Percentiles rank a stretch among this genome's conserved stretches.
These are phyloP conservation scores for Cnemophilus loriae DNA, from an alignment of 2,113 vertebrate genomes.

Conservation along the genomic window DNA sequence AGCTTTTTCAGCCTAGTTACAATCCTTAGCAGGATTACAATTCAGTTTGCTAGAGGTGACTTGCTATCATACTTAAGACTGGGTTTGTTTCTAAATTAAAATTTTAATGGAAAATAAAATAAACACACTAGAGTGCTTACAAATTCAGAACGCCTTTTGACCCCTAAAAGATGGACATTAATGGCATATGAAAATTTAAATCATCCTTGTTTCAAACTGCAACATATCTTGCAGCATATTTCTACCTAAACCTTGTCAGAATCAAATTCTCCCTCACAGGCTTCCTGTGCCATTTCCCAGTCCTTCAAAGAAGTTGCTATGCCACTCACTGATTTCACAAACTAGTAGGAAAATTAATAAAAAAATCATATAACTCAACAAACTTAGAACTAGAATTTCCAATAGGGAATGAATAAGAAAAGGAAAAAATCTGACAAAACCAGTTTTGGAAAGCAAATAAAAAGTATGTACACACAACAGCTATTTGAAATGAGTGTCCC, in stretches of 20 bases:
- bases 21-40: constrained; percentile 50
- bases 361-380: background rate
- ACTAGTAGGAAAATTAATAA: background rate
- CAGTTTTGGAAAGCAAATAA: background rate
- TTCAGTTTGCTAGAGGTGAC: constrained; percentile 36
- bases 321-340: background rate
- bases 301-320: background rate
- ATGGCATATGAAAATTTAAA: constrained; percentile 30
- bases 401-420: background rate
- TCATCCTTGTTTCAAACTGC: background rate
- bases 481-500: background rate
- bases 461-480: background rate
- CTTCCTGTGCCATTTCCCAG: background rate
- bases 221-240: background rate
- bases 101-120: constrained; percentile 33
- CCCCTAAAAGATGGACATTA: constrained; percentile 25
- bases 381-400: background rate
- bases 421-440: background rate
- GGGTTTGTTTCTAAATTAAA: constrained; percentile 56
- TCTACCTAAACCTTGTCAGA: background rate
- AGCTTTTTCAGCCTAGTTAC: constrained; percentile 18
- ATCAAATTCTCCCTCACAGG: background rate
- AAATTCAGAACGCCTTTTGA: constrained; percentile 50
- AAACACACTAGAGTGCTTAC: constrained; percentile 6
- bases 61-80: constrained; percentile 5